phyloP scores from a whole-genome alignment of 2,888 invertebrate species.

The Netelia fuscicornis region DNA sequence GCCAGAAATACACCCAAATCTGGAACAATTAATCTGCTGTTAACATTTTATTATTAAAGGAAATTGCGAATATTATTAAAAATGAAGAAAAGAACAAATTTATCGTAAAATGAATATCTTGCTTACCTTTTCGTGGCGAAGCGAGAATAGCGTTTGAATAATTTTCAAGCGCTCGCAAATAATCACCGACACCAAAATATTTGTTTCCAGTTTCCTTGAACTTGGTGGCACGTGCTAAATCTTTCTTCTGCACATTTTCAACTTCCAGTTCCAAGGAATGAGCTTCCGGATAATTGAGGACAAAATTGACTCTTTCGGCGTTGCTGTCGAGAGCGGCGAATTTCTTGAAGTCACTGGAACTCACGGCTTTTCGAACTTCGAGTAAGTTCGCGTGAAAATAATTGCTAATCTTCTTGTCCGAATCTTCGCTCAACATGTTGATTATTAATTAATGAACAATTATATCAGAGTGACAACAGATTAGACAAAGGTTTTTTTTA shows the following conservation, averaged over 20 bases:
- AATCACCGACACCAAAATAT: slow-evolving; percentile 90
- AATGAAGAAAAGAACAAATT: not conserved
- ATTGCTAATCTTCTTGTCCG: slow-evolving; percentile 75
- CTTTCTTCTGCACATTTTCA: slow-evolving; percentile 86
- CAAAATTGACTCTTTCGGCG: slow-evolving; percentile 88
- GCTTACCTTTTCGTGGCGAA: slow-evolving; percentile 89
- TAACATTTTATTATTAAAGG: not conserved
- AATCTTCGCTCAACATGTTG: slow-evolving; percentile 64
- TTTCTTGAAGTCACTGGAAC: slow-evolving; percentile 87
- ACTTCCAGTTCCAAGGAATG: slow-evolving; percentile 86
- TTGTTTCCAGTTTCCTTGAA: slow-evolving; percentile 91
- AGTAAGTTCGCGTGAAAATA: slow-evolving; percentile 80
- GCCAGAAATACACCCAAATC: slow-evolving; percentile 90
- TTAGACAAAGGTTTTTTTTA: slow-evolving; percentile 1
- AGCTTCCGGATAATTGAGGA: slow-evolving; percentile 86
- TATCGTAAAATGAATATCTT: not conserved
- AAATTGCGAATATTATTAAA: not conserved
- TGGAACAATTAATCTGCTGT: slow-evolving; percentile 54
- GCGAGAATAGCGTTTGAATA: slow-evolving; percentile 90
- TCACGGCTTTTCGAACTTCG: slow-evolving; percentile 85
- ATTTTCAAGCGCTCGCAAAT: slow-evolving; percentile 88
- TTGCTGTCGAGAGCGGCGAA: slow-evolving; percentile 88
- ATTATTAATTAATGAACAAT: not conserved
- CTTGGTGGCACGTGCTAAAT: slow-evolving; percentile 87
- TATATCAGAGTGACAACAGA: not conserved